Percentiles rank a stretch among this genome's conserved stretches.
Evolutionary conservation across 2,888 invertebrate genomes (phyloP).

Genomic region (Drosophila histrio): DNA sequence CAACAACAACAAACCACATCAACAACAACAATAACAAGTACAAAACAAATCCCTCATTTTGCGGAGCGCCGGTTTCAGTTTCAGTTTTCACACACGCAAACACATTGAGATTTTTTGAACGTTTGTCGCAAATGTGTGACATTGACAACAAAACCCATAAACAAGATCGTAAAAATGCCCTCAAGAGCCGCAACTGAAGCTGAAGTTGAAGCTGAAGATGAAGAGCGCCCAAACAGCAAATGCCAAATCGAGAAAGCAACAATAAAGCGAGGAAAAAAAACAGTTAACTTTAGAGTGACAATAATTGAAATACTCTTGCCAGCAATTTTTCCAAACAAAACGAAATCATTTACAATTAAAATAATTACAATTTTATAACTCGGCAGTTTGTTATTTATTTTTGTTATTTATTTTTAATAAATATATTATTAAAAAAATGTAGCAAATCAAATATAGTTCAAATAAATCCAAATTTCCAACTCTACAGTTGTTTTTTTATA

Average conservation of each 20-base stretch:
- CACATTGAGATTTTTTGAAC: constrained; percentile 18
- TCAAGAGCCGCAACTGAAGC: not conserved
- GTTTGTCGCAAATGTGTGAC: constrained; percentile 41
- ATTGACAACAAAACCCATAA: constrained; percentile 54
- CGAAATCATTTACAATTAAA: too few relatives aligned
- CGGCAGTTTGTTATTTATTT: too few relatives aligned
- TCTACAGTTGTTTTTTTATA: too few relatives aligned
- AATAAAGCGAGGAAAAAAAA: not conserved
- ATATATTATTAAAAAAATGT: too few relatives aligned
- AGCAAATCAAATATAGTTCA: too few relatives aligned
- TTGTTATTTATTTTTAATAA: too few relatives aligned
- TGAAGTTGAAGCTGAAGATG: not conserved
- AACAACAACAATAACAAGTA: constrained; percentile 11
- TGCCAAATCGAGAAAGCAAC: not conserved
- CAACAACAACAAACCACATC: not conserved
- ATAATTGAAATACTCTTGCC: not conserved
- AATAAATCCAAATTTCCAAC: too few relatives aligned
- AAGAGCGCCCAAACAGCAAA: constrained; percentile 10
- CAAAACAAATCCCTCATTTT: constrained; percentile 33
- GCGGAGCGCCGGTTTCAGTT: constrained; percentile 52
- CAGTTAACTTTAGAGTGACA: not conserved
- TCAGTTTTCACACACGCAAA: constrained; percentile 22
- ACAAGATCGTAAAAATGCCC: constrained; percentile 54
- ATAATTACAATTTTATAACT: too few relatives aligned
- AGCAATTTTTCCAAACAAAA: not conserved